Evolutionary conservation across 2,113 vertebrate species (phyloP).

Genomic region (Osmerus eperlanus): DNA sequence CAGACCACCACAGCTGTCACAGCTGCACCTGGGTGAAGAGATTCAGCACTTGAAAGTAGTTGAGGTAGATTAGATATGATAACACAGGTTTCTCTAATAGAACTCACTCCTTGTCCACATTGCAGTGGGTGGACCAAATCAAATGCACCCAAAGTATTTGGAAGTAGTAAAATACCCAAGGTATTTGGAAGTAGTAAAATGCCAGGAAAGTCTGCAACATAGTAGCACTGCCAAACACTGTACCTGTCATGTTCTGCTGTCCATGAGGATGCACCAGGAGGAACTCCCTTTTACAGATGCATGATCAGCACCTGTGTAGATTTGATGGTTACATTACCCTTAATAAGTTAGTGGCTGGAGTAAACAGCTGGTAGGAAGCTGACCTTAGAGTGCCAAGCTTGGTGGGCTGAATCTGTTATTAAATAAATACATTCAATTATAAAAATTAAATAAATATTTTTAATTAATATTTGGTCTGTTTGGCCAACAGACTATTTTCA

Average conservation of each 20-base stretch:
- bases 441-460: too few relatives aligned
- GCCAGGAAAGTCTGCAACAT: too few relatives aligned
- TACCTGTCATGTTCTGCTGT: too few relatives aligned
- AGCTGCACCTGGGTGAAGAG: too few relatives aligned
- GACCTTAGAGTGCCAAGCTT: not conserved
- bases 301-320: slow-evolving; percentile 14
- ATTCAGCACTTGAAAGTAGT: not conserved
- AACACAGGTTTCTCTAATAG: too few relatives aligned
- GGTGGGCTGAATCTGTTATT: too few relatives aligned
- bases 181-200: not conserved
- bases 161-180: not conserved
- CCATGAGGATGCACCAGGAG: not conserved
- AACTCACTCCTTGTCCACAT: too few relatives aligned
- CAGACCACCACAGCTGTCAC: too few relatives aligned
- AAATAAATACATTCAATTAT: too few relatives aligned
- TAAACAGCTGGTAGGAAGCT: slow-evolving; percentile 19
- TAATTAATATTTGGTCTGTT: too few relatives aligned
- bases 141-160: not conserved
- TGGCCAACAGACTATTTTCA: too few relatives aligned
- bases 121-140: not conserved
- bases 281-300: not conserved
- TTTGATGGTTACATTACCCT: slow-evolving; percentile 34
- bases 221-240: too few relatives aligned
- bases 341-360: slow-evolving; percentile 19
- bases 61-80: not conserved